Base-by-base conservation (phyloP, 1,140 invertebrate species). In the Cotesia vestalis region DNA sequence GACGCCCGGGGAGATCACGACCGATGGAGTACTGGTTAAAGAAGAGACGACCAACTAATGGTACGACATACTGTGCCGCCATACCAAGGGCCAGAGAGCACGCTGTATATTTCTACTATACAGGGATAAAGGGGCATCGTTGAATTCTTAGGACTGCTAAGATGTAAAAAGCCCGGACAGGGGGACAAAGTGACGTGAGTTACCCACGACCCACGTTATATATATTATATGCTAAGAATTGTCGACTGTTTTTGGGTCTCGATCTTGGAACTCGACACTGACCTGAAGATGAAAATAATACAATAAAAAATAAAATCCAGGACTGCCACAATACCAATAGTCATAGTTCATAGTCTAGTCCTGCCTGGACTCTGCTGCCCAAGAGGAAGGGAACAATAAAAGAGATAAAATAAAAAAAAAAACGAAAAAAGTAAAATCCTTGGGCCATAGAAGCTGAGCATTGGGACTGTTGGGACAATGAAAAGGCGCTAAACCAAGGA, bases 391-490 rank as follows among this genome's bases (percentile, higher is more conserved):
- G 40, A 9, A 46, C 40, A 46, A 46, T 76, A 62, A 59, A 73
- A 36, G 64, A 78, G 36, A 73, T 59, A 71, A 60, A 27, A 55
- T 59, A 66, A 46, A 57, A 70, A 55, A 71, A 17, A 17, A 17
- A 17, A 17, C 0, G 17, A 17, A 17, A 17, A 71, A 40, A 71
- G 38, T 72, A 76, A 72, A 73, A 73, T 71, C 69, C 59, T 52
- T 69, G 68, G 40, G 34, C 62, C 40, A 11, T 46, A 46, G 40
- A 46, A 8, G 5, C 11, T 9, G 5, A 46, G 6, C 40, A 46
- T 46, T 46, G 40, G 40, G 40, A 46, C 40, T 12, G 53, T n/a
- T n/a, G 53, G 8, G 53, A 57, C 53, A 57, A 57, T 57, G 53
- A 4, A 46, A 52, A 35, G 52, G 66, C 51, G 66, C 66, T 55